phyloP scores from a whole-genome alignment of 2,888 invertebrate species.

The Drosophila mimetica region DNA sequence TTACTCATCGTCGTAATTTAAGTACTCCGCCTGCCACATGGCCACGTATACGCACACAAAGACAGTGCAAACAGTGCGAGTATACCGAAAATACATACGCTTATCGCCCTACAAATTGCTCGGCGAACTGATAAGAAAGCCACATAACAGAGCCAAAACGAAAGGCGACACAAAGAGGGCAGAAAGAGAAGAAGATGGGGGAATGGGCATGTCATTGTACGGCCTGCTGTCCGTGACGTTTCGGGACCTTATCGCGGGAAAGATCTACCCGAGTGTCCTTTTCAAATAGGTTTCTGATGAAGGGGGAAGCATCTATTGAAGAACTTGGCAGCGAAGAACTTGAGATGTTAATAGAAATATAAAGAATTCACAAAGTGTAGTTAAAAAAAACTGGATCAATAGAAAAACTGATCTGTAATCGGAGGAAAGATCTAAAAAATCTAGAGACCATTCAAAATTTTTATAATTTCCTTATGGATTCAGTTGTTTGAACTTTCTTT shows the following conservation, averaged over 20 bases:
- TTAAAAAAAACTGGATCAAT: too few species aligned
- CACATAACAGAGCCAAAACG: constrained; percentile 36
- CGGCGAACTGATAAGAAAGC: constrained; percentile 60
- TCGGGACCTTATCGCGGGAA: constrained; percentile 6
- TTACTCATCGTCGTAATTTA: constrained; percentile 38
- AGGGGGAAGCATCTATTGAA: not conserved
- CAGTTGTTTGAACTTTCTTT: too few species aligned
- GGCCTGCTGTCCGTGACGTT: constrained; percentile 21
- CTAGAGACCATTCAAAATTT: too few species aligned
- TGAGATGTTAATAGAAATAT: not conserved
- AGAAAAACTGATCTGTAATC: too few species aligned
- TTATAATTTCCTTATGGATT: too few species aligned
- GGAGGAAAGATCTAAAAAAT: too few species aligned
- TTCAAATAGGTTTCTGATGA: not conserved
- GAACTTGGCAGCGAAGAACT: not conserved
- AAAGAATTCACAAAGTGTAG: too few species aligned
- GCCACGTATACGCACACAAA: constrained; percentile 50
- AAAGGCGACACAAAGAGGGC: constrained; percentile 15
- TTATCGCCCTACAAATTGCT: constrained; percentile 61
- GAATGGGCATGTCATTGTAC: constrained; percentile 22
- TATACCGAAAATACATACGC: constrained; percentile 71
- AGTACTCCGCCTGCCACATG: constrained; percentile 64
- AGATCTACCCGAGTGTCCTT: constrained; percentile 16
- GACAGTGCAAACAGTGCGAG: constrained; percentile 42
- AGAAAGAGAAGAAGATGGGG: constrained; percentile 11